Conservation (phyloP, 53 echinoderm and acorn worm genomes). For the Temnopleurus reevesii region DNA sequence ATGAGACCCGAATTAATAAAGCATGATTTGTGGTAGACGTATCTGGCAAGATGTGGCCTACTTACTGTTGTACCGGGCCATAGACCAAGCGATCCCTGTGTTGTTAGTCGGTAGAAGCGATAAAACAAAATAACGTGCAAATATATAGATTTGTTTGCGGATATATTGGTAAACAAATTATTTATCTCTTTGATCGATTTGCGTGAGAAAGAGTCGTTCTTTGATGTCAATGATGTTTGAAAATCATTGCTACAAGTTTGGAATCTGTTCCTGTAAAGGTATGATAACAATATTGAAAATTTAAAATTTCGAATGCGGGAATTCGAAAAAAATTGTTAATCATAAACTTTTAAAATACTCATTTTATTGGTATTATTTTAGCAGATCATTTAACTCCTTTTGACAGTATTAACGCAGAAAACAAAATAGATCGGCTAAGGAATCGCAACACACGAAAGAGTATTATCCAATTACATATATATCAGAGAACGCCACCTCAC, state of each 20-base stretch:
- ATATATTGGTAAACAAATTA: constrained; percentile 50
- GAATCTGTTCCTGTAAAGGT: too few species aligned
- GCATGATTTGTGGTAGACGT: background rate
- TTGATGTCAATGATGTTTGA: background rate
- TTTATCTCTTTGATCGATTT: constrained; percentile 28
- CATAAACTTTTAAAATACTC: too few species aligned
- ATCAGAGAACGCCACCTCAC: constrained; percentile 52
- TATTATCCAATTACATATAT: background rate
- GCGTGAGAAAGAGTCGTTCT: constrained; percentile 41
- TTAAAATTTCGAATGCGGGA: too few species aligned
- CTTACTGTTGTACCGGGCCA: constrained; percentile 52
- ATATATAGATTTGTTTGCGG: constrained; percentile 50
- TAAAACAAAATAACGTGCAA: constrained; percentile 62
- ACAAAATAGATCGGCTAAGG: too few species aligned
- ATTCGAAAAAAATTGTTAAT: too few species aligned
- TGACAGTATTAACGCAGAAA: too few species aligned
- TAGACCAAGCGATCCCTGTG: constrained; percentile 54
- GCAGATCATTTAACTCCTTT: too few species aligned
- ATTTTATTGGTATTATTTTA: too few species aligned
- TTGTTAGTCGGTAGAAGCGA: constrained; percentile 56
- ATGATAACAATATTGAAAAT: too few species aligned
- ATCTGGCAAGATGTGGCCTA: constrained; percentile 32
- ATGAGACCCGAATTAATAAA: background rate
- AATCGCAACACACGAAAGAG: background rate
- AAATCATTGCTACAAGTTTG: too few species aligned